Evolutionary conservation across 2,888 invertebrate species (phyloP), one percentile per base, ranked within the genome.

Genomic region (Octodonta nipae): DNA sequence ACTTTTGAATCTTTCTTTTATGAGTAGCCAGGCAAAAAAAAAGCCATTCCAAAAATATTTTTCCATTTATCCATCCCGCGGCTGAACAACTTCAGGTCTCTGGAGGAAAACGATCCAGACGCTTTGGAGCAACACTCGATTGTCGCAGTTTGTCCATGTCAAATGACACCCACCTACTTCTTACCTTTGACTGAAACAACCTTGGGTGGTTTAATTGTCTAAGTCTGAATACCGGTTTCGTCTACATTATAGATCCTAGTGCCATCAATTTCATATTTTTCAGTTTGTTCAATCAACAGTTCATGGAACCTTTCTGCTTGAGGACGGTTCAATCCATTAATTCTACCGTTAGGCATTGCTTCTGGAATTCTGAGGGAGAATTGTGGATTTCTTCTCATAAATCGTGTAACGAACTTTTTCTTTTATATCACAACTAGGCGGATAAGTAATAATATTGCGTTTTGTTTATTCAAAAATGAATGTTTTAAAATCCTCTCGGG

Each of bases 261-360:
- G 8, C 17, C 17, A 8, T 17, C 17, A 26, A 26, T 26, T 7
- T 10, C 26, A 26, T 26, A 17, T 17, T 17, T 17, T 17, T 17
- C 17, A 6, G 17, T 17, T 17, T 17, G 17, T 5, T 6, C 8
- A 17, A 6, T 17, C 17, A 17, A 8, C 17, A 17, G 8, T 8
- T 17, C 17, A 17, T 17, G 8, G 17, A 17, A 17, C 8, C 17
- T 17, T 17, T 17, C 17, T 8, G 8, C 17, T 17, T 17, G 17
- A 5, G 17, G 17, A 8, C 17, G 6, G 17, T 8, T 17, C 6
- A 17, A 17, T 17, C 17, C 17, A 5, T 17, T 17, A 5, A 17
- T 8, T 17, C 17, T 17, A 8, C 6, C 17, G 8, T 6, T 17
- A 5, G 17, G 8, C 6, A 8, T 17, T 17, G 17, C 17, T 17